Base-by-base conservation (phyloP, 2,797 vertebrate genomes). In the Cynopterus sphinx region DNA sequence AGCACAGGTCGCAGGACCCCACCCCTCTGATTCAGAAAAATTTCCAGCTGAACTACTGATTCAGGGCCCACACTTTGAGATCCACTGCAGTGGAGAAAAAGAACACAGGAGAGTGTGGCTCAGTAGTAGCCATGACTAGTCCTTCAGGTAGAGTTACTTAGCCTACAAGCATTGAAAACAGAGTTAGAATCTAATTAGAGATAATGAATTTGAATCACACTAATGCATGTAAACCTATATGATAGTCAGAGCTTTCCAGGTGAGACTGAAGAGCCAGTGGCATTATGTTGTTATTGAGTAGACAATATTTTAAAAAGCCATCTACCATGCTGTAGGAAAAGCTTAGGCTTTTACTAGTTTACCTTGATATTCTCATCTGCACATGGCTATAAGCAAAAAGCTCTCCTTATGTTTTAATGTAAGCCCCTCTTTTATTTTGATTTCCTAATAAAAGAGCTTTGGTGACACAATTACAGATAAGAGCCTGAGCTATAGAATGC, bases 351-450 rank as follows among this genome's bases (percentile, higher is more conserved):
- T 55, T 31, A 61, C 41, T 63, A 84, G 0, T 70, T 46, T 91
- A 17, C 12, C 28, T 46, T 55, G 57, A 65, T 7, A 8, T 83
- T 83, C 78, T 89, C 36, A 77, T n/a, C 28, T 10, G 9, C 6
- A 16, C 1, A 10, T 70, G 70, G 7, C 67, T 81, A 1, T 77
- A 87, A 49, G 59, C 21, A 79, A 53, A 90, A 84, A n/a, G 21
- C 63, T 86, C 91, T 89, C 31, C 51, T 86, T 63, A 33, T 61
- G 36, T 89, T 82, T 86, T 49, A 75, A 49, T 36, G 6, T 68
- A 63, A 78, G 33, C 17, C 31, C 87, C 16, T 83, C 51, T 65
- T 91, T 70, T 83, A 61, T 86, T 94, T 97, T 83, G 49, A 68
- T 82, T 78, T 84, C 83, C 59, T 84, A 77, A 57, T 53, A 55